Percentiles rank a stretch among this genome's conserved stretches.
Evolutionary conservation across 2,888 invertebrate genomes (phyloP).

Genomic region (Cryptophagus acutangulus): DNA sequence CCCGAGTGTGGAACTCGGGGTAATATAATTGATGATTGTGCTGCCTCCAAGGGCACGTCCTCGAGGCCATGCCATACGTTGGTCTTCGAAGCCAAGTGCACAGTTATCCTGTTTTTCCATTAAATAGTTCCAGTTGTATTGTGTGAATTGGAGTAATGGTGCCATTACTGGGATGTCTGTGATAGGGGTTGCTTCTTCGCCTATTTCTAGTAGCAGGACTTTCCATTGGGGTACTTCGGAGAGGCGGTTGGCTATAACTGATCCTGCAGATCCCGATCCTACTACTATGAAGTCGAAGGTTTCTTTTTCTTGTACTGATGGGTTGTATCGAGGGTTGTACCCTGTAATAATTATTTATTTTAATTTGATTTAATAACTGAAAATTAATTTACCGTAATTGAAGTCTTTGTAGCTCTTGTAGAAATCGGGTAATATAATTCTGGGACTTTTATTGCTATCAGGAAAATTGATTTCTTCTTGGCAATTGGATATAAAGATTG

Average conservation of each 20-base stretch:
- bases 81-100: slow-evolving; percentile 40
- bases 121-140: slow-evolving; percentile 58
- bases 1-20: slow-evolving; percentile 58
- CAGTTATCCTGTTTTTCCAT: slow-evolving; percentile 52
- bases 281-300: slow-evolving; percentile 63
- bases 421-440: too few species aligned
- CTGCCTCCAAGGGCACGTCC: slow-evolving; percentile 57
- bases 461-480: too few species aligned
- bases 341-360: too few species aligned
- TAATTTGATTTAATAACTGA: too few species aligned
- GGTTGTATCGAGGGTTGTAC: too few species aligned
- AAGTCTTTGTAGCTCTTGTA: too few species aligned
- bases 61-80: slow-evolving; percentile 48
- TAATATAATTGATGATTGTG: slow-evolving; percentile 47
- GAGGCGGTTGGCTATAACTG: slow-evolving; percentile 64
- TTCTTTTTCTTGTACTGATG: slow-evolving; percentile 19
- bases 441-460: too few species aligned
- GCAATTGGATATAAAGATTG: too few species aligned
- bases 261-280: slow-evolving; percentile 68
- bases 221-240: slow-evolving; percentile 59
- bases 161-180: slow-evolving; percentile 54
- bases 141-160: slow-evolving; percentile 53
- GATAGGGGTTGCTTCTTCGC: slow-evolving; percentile 50
- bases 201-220: slow-evolving; percentile 64
- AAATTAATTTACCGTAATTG: too few species aligned